Evolutionary conservation across 1,140 invertebrate species (phyloP).

Genomic region (Sycobia sp.): DNA sequence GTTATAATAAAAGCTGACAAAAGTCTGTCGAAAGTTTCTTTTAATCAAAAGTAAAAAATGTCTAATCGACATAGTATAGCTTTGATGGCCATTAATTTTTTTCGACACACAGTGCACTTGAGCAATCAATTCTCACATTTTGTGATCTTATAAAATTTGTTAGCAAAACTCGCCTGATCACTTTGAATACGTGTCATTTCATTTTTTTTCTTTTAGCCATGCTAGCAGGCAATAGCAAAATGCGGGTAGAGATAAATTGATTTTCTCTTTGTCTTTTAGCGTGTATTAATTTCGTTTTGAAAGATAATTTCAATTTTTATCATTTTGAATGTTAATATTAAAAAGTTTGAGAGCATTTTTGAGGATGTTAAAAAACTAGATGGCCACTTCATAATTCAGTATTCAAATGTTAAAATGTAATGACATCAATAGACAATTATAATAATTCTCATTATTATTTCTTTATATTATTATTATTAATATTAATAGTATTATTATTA

Average conservation of each 20-base stretch:
- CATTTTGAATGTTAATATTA: constrained; percentile 6
- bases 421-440: too few species aligned
- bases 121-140: constrained; percentile 11
- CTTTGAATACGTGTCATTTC: constrained; percentile 10
- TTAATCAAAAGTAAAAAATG: constrained; percentile 32
- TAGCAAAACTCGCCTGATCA: constrained; percentile 15
- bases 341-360: constrained; percentile 30
- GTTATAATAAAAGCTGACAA: constrained; percentile 32
- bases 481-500: too few species aligned
- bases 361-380: constrained; percentile 53
- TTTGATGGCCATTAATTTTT: constrained; percentile 20
- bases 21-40: constrained; percentile 27
- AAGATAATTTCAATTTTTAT: not conserved
- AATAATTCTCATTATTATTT: too few species aligned
- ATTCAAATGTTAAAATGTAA: constrained; percentile 52
- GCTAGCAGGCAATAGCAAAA: constrained; percentile 15
- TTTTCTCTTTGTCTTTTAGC: too few species aligned
- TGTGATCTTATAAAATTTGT: constrained; percentile 1
- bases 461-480: too few species aligned
- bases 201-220: constrained; percentile 5
- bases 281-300: too few species aligned
- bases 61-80: constrained; percentile 28
- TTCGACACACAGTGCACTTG: constrained; percentile 13
- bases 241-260: constrained; percentile 1
- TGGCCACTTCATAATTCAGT: constrained; percentile 50